Percentiles rank a stretch among this genome's conserved stretches.
These are phyloP conservation scores for Harpagifer antarcticus DNA, from an alignment of 2,797 vertebrate species.

Conservation along the genomic window DNA sequence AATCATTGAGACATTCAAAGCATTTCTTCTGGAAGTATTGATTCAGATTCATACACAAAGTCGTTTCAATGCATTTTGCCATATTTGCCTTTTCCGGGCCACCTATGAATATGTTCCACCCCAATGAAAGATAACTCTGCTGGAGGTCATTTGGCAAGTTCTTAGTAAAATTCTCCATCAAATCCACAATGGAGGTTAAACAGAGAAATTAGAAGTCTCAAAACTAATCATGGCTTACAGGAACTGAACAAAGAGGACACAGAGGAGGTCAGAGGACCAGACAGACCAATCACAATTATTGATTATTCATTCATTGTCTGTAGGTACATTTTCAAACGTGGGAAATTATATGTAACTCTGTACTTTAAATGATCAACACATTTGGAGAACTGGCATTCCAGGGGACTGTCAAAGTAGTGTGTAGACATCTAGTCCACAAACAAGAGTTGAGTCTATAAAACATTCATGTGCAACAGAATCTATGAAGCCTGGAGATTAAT, in stretches of 20 bases:
- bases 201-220: not conserved
- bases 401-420: slow-evolving; percentile 21
- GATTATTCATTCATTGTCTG: not conserved
- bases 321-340: not conserved
- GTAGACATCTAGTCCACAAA: slow-evolving; percentile 11
- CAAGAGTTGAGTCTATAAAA: slow-evolving; percentile 39
- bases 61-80: not conserved
- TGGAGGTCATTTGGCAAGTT: not conserved
- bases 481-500: slow-evolving; percentile 24
- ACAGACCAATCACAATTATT: not conserved
- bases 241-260: not conserved
- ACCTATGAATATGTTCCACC: not conserved
- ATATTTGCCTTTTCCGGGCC: not conserved
- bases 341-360: not conserved
- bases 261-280: not conserved
- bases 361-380: not conserved
- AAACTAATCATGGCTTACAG: not conserved
- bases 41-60: not conserved
- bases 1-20: not conserved
- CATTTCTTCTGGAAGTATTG: not conserved
- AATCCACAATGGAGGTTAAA: not conserved
- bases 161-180: not conserved
- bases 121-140: not conserved
- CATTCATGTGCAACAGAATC: slow-evolving; percentile 36
- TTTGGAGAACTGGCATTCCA: not conserved